Evolutionary conservation across 2,888 invertebrate genomes (phyloP), one percentile per base, ranked within the genome.

Genomic region (Alentia gelatinosa): DNA sequence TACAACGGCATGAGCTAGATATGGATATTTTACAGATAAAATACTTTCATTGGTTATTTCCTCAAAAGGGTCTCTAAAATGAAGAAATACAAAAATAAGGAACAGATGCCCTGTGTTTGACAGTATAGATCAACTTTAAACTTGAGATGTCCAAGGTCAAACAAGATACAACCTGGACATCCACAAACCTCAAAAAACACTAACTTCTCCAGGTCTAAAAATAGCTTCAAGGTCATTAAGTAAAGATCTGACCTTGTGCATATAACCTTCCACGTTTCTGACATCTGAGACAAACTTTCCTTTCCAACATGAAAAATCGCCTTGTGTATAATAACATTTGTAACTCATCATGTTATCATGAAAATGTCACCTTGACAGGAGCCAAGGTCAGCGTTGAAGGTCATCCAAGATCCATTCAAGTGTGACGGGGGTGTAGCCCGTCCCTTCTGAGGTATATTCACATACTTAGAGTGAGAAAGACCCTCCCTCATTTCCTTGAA

Each of bases 1-100:
- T 56, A 56, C n/a, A n/a, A n/a, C 3, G 56, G 3, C 19, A 56
- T 56, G 56, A 56, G 56, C 56, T 56, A 12, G 56, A 42, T 12
- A 56, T 56, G 56, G 56, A 56, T 56, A 56, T 3, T 56, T n/a
- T 56, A 56, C 56, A 9, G 9, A n/a, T 56, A 56, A 56, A 56
- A 56, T 56, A 56, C 56, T n/a, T 56, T n/a, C 56, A 56, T n/a
- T 1, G 3, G 56, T n/a, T 56, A 56, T n/a, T 56, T 56, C 56
- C 56, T 5, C 56, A 19, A 56, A 56, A n/a, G 56, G 56, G n/a
- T n/a, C 3, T 56, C 56, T 56, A 56, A 5, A 56, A 56, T 56
- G 5, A 56, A 56, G 56, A 68, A 68, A 68, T 68, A 68, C 68
- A 68, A 68, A 68, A 68, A 68, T 26, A 68, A 68, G 30, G 68